Evolutionary conservation across 2,113 vertebrate genomes (phyloP).

Genomic region (Chelonoidis abingdonii): DNA sequence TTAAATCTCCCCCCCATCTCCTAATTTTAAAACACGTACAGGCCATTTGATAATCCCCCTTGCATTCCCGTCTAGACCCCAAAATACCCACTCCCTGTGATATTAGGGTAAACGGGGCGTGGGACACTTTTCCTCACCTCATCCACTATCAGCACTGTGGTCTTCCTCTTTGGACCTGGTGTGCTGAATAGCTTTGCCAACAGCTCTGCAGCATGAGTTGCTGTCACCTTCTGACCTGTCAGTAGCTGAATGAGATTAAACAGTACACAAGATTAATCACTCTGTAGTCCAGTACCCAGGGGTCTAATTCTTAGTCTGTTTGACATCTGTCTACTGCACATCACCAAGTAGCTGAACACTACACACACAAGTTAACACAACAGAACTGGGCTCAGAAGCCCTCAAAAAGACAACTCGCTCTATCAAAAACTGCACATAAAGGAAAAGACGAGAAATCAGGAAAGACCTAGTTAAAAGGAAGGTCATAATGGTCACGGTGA

Average conservation of each 20-base stretch:
- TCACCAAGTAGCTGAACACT: neutral
- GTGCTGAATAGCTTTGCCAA: conserved; percentile 88
- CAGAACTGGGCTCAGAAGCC: neutral
- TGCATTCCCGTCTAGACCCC: neutral
- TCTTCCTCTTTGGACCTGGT: conserved; percentile 84
- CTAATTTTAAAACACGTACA: neutral
- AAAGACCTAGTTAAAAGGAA: neutral
- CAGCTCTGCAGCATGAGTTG: conserved; percentile 88
- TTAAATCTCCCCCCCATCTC: neutral
- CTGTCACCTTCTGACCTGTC: conserved; percentile 92
- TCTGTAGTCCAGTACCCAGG: neutral
- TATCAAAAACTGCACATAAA: neutral
- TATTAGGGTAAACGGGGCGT: neutral
- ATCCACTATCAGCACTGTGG: conserved; percentile 91
- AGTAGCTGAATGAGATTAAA: conserved; percentile 82
- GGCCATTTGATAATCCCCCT: neutral
- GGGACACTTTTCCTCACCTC: conserved; percentile 82
- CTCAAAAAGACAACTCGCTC: neutral
- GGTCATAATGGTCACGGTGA: neutral
- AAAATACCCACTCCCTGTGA: neutral
- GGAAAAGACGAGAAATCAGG: neutral
- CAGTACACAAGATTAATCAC: conserved; percentile 4
- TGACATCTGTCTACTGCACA: neutral
- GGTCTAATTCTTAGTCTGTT: neutral
- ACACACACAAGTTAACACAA: neutral